Evolutionary conservation across 2,797 vertebrate species (phyloP).

Genomic region (Anolis apletophallus): DNA sequence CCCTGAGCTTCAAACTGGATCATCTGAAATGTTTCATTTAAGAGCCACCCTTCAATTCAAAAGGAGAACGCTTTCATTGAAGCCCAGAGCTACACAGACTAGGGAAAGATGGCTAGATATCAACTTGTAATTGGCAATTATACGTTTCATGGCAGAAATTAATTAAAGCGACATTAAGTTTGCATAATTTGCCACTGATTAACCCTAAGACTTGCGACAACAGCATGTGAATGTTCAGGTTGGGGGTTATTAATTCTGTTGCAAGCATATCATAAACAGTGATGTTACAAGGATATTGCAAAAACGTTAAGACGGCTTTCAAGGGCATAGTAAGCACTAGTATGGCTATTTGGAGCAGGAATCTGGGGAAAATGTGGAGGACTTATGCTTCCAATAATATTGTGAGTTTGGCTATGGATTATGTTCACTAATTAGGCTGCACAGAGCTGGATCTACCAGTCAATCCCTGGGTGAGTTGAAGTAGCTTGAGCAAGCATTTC

Average conservation of each 20-base stretch:
- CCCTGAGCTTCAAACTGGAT: conserved; percentile 1
- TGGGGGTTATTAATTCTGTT: conserved; percentile 37
- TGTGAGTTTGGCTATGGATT: neutral
- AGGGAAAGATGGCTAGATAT: conserved; percentile 25
- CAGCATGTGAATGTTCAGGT: conserved; percentile 13
- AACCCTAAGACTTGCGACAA: conserved; percentile 36
- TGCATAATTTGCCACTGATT: conserved; percentile 38
- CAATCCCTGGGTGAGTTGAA: neutral
- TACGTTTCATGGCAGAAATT: conserved; percentile 41
- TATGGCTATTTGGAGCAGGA: neutral
- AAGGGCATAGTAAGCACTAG: neutral
- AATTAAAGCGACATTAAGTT: conserved; percentile 23
- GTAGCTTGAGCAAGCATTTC: neutral
- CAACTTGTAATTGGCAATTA: conserved; percentile 42
- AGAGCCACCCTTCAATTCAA: conserved; percentile 16
- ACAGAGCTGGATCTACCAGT: neutral
- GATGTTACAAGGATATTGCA: conserved; percentile 17
- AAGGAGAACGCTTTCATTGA: conserved; percentile 28
- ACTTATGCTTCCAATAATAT: neutral
- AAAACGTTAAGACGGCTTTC: conserved; percentile 12
- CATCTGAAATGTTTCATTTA: conserved; percentile 39
- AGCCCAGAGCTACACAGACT: neutral
- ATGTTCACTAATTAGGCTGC: neutral
- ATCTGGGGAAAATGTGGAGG: neutral
- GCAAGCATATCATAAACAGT: conserved; percentile 10